Evolutionary conservation across 35 echinoderm and acorn worm species (phyloP), one percentile per base, ranked within the genome.

Genomic region (Ophioderma brevispina): DNA sequence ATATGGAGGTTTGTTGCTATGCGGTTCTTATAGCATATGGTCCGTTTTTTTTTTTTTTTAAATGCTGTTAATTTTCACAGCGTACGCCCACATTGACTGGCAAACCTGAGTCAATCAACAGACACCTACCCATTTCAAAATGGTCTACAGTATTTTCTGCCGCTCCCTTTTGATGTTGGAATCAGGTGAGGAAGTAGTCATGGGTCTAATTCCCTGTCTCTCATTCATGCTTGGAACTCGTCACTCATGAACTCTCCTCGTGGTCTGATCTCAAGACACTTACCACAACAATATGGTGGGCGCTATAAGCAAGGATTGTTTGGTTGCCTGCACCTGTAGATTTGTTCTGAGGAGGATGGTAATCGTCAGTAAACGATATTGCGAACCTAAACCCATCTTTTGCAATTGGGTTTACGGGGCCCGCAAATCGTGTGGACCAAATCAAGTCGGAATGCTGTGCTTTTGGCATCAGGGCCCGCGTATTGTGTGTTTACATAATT

Each of bases 371-470:
- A 32, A 89, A 94, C 18, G 41, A 38, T 0, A 79, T 50, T 0
- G 92, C 92, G 82, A 84, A 94, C 38, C 85, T 88, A 42, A 85
- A 94, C 0, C 52, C 75, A 17, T 89, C 80, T 52, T 84, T 89
- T 40, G 86, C 40, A 35, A 30, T 38, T 1, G 52, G 55, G 38
- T 43, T 63, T 13, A 94, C 85, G 21, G 86, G 86, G 39, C 81
- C 92, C 0, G 86, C 92, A 8, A 85, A 76, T 81, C 0, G 80
- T 85, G 23, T 85, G 81, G 0, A 89, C 79, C n/a, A 89, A 55
- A 10, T 89, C 92, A 2, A 64, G 37, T 10, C n/a, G n/a, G 37
- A 15, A 0, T 59, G n/a, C 23, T 11, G 31, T 35, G 92, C 63
- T 18, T 31, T 84, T 46, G n/a, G 77, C 39, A 76, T 88, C 84